phyloP scores from a whole-genome alignment of 1,140 invertebrate species.

The Meteorus sp. region DNA sequence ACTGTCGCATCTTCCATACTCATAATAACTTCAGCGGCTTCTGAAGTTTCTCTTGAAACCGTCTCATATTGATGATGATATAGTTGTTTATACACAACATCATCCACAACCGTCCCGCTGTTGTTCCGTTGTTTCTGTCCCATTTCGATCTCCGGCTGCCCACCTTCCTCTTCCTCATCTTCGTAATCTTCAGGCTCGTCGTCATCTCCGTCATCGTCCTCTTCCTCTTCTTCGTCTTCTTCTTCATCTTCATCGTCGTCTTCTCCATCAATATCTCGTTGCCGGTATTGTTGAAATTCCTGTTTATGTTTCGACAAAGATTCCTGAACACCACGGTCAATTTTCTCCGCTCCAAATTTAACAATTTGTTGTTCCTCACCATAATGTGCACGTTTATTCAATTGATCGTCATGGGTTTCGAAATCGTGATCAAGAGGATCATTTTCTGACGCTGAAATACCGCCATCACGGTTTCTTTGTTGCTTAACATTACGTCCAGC shows the following conservation, averaged over 20 bases:
- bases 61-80: no score
- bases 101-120: no score
- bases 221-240: conserved; percentile 45
- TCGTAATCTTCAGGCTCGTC: no score
- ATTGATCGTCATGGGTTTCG: conserved; percentile 29
- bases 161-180: no score
- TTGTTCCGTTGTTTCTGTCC: no score
- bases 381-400: conserved; percentile 21
- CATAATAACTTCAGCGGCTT: conserved; percentile 50
- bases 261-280: no score
- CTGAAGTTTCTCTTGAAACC: conserved; percentile 48
- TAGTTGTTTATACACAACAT: no score
- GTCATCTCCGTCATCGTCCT: conserved; percentile 39
- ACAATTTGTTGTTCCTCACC: conserved; percentile 31
- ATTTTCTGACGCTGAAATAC: conserved; percentile 21
- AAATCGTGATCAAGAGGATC: conserved; percentile 27
- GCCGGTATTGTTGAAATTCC: no score
- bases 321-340: no score
- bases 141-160: no score
- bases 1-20: conserved; percentile 50
- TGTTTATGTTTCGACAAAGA: no score
- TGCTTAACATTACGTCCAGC: conserved; percentile 44
- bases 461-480: conserved; percentile 16
- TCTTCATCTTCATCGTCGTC: conserved; percentile 38
- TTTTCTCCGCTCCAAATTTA: conserved; percentile 43